These are phyloP conservation scores for Semicossyphus pulcher DNA, from an alignment of 2,113 vertebrate species.

Conservation along the genomic window DNA sequence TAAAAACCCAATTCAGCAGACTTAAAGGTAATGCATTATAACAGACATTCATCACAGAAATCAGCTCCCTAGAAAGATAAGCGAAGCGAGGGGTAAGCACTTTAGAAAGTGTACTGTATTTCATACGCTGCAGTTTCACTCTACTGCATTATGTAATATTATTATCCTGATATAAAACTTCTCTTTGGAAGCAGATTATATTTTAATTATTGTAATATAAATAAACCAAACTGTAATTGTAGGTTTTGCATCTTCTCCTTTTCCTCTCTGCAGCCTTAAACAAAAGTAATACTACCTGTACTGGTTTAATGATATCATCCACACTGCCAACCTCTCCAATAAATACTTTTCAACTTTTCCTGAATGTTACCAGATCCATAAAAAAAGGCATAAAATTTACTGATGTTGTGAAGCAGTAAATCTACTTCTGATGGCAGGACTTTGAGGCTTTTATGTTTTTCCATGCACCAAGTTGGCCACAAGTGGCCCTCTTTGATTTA, in stretches of 20 bases:
- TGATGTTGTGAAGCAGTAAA: slow-evolving; percentile 52
- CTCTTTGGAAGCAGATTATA: background rate
- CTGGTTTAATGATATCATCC: background rate
- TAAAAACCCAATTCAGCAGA: background rate
- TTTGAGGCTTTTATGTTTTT: slow-evolving; percentile 68
- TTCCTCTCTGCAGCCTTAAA: background rate
- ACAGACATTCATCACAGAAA: slow-evolving; percentile 9
- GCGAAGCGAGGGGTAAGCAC: background rate
- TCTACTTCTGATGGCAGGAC: slow-evolving; percentile 49
- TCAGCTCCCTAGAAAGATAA: background rate
- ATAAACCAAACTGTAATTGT: background rate
- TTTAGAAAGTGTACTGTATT: background rate
- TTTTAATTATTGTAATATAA: background rate
- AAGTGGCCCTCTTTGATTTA: slow-evolving; percentile 73
- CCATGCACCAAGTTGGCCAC: slow-evolving; percentile 61
- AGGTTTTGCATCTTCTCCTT: background rate
- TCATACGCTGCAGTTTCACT: background rate
- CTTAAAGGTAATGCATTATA: slow-evolving; percentile 9
- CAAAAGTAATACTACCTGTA: slow-evolving; percentile 2
- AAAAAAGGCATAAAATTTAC: slow-evolving; percentile 32
- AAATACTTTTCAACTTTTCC: slow-evolving; percentile 36
- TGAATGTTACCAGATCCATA: slow-evolving; percentile 30
- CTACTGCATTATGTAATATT: background rate
- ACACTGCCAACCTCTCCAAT: slow-evolving; percentile 18
- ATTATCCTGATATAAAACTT: background rate